phyloP scores from a whole-genome alignment of 2,113 vertebrate genomes.

The Rhadina sibilatrix region DNA sequence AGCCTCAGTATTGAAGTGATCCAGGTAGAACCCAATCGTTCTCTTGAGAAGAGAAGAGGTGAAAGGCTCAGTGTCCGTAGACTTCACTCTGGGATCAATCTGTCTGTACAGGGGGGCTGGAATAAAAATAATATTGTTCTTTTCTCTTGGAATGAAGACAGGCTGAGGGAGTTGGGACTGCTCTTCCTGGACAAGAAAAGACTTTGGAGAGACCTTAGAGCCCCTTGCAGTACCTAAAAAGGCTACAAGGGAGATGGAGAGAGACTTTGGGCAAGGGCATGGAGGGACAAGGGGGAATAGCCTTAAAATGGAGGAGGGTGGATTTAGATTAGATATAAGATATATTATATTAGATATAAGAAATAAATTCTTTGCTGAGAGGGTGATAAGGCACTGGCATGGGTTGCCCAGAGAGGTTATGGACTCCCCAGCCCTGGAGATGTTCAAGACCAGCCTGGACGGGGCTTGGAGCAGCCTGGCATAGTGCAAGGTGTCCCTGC shows the following conservation, averaged over 20 bases:
- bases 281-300: neutral
- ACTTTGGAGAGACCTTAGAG: neutral
- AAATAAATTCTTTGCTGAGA: neutral
- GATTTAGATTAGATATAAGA: neutral
- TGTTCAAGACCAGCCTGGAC: neutral
- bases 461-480: neutral
- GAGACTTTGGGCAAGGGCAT: neutral
- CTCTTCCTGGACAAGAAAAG: neutral
- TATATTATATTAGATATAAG: neutral
- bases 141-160: neutral
- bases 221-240: neutral
- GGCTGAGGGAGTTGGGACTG: neutral
- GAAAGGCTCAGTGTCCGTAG: neutral
- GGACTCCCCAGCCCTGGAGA: neutral
- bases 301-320: neutral
- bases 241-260: neutral
- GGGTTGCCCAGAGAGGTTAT: neutral
- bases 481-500: neutral
- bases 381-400: neutral
- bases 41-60: neutral
- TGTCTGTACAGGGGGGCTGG: rapidly evolving
- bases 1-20: neutral
- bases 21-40: neutral
- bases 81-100: neutral
- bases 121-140: neutral